Conservation (phyloP, 64 coral and sea anemone genomes). For the Montipora efflorescens region DNA sequence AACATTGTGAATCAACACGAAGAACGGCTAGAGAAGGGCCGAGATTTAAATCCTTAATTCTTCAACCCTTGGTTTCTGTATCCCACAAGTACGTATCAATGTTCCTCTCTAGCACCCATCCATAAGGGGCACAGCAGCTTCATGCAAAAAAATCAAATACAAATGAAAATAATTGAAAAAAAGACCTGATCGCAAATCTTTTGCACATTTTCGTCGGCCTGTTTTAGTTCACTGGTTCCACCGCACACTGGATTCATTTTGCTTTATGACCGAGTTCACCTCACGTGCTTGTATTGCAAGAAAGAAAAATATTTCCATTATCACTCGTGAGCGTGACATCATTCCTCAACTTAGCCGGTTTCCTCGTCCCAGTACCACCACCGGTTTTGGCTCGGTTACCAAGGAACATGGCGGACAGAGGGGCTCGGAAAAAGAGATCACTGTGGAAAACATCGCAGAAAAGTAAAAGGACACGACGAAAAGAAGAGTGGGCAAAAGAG, state of each 20-base stretch:
- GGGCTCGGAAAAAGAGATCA: not conserved
- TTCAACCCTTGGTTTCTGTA: too few relatives aligned
- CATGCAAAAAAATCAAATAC: too few relatives aligned
- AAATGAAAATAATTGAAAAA: not conserved
- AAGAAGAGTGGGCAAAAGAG: constrained; percentile 74
- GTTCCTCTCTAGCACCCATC: too few relatives aligned
- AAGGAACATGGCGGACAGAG: constrained; percentile 78
- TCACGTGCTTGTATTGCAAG: not conserved
- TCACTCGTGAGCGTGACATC: not conserved
- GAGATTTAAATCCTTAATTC: too few relatives aligned
- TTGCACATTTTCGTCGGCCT: constrained; percentile 26
- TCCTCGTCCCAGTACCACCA: not conserved
- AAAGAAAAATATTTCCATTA: not conserved
- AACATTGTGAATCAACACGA: not conserved
- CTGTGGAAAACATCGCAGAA: constrained; percentile 58
- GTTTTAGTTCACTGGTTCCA: constrained; percentile 10
- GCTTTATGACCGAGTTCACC: too few relatives aligned
- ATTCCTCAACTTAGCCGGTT: not conserved
- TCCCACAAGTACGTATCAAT: too few relatives aligned
- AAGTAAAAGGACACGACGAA: constrained; percentile 27
- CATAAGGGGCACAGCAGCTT: too few relatives aligned
- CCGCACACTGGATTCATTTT: constrained; percentile 57
- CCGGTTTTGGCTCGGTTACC: constrained; percentile 48
- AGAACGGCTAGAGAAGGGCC: too few relatives aligned
- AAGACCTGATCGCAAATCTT: constrained; percentile 49